Base-by-base conservation (phyloP, 1,140 invertebrate genomes). In the Drosophila takahashii region DNA sequence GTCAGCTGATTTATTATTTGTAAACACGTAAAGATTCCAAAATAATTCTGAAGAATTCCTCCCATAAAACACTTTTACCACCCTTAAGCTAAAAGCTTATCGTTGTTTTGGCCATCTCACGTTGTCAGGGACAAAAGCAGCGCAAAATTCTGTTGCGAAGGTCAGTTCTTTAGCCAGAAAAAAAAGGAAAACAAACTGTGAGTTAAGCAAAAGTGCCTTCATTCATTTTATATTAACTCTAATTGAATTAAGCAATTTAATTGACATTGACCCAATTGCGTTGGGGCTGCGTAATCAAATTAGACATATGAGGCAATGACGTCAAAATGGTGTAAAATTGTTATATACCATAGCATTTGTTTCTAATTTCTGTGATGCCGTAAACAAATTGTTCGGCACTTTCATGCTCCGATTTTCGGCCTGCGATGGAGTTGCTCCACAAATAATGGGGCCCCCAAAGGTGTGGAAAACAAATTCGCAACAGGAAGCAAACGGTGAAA, bases 251-350 rank as follows among this genome's bases (percentile, higher is more conserved):
- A 75, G 58, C 54, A 73, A 73, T 62, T 45, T 53, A 52, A 47
- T 37, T 84, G 81, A 87, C 84, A 87, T 89, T 87, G 84, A 89
- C 84, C 84, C 76, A 70, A 51, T 73, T 86, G 8, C 26, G 26
- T 11, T 18, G 18, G 29, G 18, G 50, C 44, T 66, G 44, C 57
- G 65, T 79, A 89, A 83, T 79, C 79, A 69, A 87, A 89, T 87
- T 87, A 79, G 47, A 48, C 42, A 60, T 52, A 59, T 65, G 57
- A 47, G 41, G 59, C 64, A 66, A 66, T 77, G 72, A 80, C 73
- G 79, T 73, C 57, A 54, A 74, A 54, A 10, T 57, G 32, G 26
- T 26, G 41, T 36, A n/a, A 45, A 70, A 47, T 29, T 16, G 47
- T 16, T 50, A 32, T 16, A 48, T 69, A 27, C 41, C 15, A 44